phyloP scores from a whole-genome alignment of 2,113 vertebrate genomes.

The Haliaeetus leucogaster region DNA sequence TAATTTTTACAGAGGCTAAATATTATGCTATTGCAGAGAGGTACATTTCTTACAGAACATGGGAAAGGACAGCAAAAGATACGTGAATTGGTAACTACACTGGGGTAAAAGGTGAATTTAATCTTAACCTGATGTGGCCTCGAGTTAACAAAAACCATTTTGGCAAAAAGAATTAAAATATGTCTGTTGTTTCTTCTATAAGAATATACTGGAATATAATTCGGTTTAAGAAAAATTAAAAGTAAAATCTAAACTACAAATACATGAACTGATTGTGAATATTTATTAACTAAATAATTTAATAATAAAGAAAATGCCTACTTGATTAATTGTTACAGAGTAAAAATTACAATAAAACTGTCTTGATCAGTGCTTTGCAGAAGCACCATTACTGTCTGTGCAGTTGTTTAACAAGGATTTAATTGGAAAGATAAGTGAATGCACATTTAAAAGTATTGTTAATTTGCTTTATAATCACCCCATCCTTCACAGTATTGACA shows the following conservation, averaged over 20 bases:
- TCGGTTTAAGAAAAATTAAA: slow-evolving; percentile 53
- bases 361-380: slow-evolving; percentile 86
- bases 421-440: slow-evolving; percentile 93
- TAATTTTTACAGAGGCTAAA: not conserved
- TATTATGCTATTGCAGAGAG: not conserved
- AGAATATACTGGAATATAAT: not conserved
- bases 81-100: not conserved
- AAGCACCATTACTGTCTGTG: slow-evolving; percentile 86
- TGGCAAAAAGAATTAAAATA: slow-evolving; percentile 5
- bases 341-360: slow-evolving; percentile 89
- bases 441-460: slow-evolving; percentile 91
- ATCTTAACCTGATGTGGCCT: not conserved
- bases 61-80: not conserved
- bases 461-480: slow-evolving; percentile 90
- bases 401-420: slow-evolving; percentile 91
- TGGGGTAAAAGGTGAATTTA: slow-evolving; percentile 10
- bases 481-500: slow-evolving; percentile 90
- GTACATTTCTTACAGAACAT: not conserved
- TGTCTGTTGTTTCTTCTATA: not conserved
- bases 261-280: slow-evolving; percentile 72
- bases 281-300: slow-evolving; percentile 88
- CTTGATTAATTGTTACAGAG: slow-evolving; percentile 86
- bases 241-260: slow-evolving; percentile 68
- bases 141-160: not conserved
- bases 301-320: slow-evolving; percentile 84